These are phyloP conservation scores for Colletes collaris DNA, from an alignment of 2,888 invertebrate genomes.

Conservation along the genomic window DNA sequence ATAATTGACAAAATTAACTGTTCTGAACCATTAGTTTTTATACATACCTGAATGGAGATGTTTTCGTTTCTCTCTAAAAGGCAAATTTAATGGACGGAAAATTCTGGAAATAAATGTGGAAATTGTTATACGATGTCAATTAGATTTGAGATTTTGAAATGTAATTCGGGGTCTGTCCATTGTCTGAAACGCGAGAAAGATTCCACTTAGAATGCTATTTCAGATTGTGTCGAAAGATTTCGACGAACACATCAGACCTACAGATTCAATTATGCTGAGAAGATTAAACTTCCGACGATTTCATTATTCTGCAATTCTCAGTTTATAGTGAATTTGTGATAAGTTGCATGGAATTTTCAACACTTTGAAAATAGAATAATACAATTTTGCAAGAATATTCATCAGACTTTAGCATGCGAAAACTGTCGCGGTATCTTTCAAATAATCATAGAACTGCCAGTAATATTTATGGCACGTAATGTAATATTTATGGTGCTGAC, in stretches of 20 bases:
- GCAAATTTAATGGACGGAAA: background rate
- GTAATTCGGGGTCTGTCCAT: background rate
- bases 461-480: constrained; percentile 48
- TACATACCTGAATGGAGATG: too few relatives aligned
- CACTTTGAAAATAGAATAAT: background rate
- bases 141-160: background rate
- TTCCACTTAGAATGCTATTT: background rate
- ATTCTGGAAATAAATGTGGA: background rate
- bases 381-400: background rate
- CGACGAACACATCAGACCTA: background rate
- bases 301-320: background rate
- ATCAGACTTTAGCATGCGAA: background rate
- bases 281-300: background rate
- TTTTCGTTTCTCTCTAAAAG: too few relatives aligned
- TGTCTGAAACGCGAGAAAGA: constrained; percentile 1
- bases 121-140: background rate
- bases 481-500: constrained; percentile 44
- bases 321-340: too few relatives aligned
- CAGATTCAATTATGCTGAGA: constrained; percentile 4
- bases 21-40: too few relatives aligned
- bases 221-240: background rate
- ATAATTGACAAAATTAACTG: too few relatives aligned
- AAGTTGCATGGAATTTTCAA: background rate
- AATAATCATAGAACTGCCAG: constrained; percentile 3
- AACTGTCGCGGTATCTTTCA: constrained; percentile 3